A percentile compares a stretch with the other conserved stretches of the same genome.
phyloP scores from a whole-genome alignment of 1,140 invertebrate genomes.

The Sipha flava region DNA sequence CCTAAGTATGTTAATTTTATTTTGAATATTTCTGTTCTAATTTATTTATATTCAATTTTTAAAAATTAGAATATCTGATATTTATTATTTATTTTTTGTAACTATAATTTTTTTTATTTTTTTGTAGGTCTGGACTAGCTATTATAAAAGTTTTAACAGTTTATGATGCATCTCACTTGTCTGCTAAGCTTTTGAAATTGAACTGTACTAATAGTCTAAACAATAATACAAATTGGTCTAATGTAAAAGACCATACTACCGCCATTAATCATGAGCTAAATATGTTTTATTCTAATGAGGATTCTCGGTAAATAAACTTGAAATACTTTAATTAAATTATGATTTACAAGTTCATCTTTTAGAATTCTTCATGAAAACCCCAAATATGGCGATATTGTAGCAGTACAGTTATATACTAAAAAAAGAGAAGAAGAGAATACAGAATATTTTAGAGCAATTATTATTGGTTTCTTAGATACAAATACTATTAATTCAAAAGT shows the following conservation, averaged over 20 bases:
- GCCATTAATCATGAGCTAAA: not conserved
- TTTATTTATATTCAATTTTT: no score
- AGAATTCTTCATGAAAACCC: not conserved
- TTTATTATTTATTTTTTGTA: not conserved
- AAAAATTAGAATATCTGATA: not conserved
- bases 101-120: not conserved
- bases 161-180: constrained; percentile 13
- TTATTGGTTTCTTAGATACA: not conserved
- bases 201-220: not conserved
- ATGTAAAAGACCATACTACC: not conserved
- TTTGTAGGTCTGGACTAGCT: constrained; percentile 11
- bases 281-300: not conserved
- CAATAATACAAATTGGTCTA: not conserved
- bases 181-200: constrained; percentile 13
- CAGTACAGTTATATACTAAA: not conserved
- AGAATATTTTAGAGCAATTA: not conserved
- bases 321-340: not conserved
- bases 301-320: not conserved
- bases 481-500: not conserved
- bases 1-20: not conserved
- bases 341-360: not conserved
- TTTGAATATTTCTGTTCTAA: not conserved
- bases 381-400: not conserved
- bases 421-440: not conserved
- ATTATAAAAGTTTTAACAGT: constrained; percentile 2